A percentile compares a stretch with the other conserved stretches of the same genome.
Conservation (phyloP, 2,888 invertebrate species). For the Cyrtodaria siliqua region DNA sequence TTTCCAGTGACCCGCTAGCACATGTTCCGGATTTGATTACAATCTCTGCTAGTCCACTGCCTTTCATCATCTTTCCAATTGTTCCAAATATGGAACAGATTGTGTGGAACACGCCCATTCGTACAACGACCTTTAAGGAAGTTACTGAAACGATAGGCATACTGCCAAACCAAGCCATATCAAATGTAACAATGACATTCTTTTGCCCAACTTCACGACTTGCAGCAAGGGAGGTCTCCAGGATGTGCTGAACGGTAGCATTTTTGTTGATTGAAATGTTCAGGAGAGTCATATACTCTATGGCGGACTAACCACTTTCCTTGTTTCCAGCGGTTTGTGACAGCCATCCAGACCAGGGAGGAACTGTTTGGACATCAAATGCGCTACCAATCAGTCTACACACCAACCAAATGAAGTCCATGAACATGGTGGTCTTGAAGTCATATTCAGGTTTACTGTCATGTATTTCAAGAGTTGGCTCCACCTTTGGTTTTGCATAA, state of each 20-base stretch:
- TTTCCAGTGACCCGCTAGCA: constrained; percentile 50
- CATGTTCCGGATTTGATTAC: constrained; percentile 40
- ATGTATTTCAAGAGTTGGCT: constrained; percentile 18
- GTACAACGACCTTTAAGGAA: constrained; percentile 16
- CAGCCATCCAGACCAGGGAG: constrained; percentile 45
- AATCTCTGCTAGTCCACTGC: constrained; percentile 49
- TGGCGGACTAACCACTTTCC: constrained; percentile 18
- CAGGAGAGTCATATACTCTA: constrained; percentile 53
- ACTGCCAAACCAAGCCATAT: constrained; percentile 58
- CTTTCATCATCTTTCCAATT: constrained; percentile 39
- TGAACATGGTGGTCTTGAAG: background rate
- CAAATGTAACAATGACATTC: constrained; percentile 58
- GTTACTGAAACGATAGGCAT: constrained; percentile 20
- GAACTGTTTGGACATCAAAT: constrained; percentile 24
- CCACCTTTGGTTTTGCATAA: constrained; percentile 32
- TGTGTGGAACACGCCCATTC: constrained; percentile 51
- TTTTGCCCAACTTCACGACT: constrained; percentile 39
- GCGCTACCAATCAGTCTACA: constrained; percentile 19
- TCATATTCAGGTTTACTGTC: constrained; percentile 1
- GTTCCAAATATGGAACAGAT: constrained; percentile 36
- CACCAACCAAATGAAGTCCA: constrained; percentile 23
- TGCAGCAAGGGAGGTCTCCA: constrained; percentile 44
- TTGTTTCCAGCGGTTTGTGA: constrained; percentile 24
- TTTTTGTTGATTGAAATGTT: constrained; percentile 50
- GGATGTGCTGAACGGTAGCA: constrained; percentile 55